Conservation (phyloP, 2,888 invertebrate species). For the Allophyes oxyacanthae region DNA sequence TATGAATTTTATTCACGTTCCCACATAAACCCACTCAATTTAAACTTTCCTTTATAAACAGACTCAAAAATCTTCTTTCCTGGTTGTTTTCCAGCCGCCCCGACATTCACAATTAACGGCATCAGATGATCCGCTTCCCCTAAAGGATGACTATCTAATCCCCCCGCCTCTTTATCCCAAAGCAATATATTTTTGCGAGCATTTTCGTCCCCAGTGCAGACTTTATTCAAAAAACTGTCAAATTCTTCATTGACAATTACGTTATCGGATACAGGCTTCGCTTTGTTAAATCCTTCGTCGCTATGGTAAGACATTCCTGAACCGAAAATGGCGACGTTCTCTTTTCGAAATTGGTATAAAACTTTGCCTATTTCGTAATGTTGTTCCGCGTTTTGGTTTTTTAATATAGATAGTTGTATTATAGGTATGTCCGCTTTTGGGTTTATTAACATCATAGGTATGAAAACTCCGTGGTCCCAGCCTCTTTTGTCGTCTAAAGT, state of each 20-base stretch:
- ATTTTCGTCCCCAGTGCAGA: slow-evolving; percentile 61
- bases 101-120: slow-evolving; percentile 68
- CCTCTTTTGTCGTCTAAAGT: slow-evolving; percentile 64
- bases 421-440: slow-evolving; percentile 69
- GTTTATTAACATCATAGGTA: slow-evolving; percentile 73
- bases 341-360: slow-evolving; percentile 63
- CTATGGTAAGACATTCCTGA: slow-evolving; percentile 68
- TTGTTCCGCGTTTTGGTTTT: slow-evolving; percentile 62
- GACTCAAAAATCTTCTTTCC: slow-evolving; percentile 63
- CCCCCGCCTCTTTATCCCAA: slow-evolving; percentile 61
- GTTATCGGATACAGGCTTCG: background rate
- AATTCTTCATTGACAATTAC: slow-evolving; percentile 39
- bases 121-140: slow-evolving; percentile 69
- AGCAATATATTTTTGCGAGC: slow-evolving; percentile 44
- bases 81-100: slow-evolving; percentile 59
- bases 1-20: slow-evolving; percentile 18
- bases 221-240: slow-evolving; percentile 42
- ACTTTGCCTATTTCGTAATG: slow-evolving; percentile 67
- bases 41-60: slow-evolving; percentile 59
- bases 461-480: slow-evolving; percentile 74
- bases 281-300: slow-evolving; percentile 36
- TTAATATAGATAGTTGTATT: slow-evolving; percentile 67
- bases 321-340: slow-evolving; percentile 67
- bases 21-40: slow-evolving; percentile 68
- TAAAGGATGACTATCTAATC: slow-evolving; percentile 59